phyloP scores from a whole-genome alignment of 2,113 vertebrate genomes.

The Chaenocephalus aceratus region DNA sequence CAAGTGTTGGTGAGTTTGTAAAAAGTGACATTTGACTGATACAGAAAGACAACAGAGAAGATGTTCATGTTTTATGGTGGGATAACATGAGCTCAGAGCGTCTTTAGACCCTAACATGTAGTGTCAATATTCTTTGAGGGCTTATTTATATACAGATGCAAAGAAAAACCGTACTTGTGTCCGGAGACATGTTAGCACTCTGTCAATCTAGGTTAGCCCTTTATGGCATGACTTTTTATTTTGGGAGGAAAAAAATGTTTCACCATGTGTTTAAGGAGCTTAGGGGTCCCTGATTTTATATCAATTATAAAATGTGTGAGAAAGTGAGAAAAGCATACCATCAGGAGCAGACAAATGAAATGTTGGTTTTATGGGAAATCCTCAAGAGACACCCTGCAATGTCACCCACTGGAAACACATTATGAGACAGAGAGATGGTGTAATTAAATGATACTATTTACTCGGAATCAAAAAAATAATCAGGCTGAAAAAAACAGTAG shows the following conservation, averaged over 20 bases:
- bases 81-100: neutral
- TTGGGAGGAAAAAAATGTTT: too few relatives aligned
- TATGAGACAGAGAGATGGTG: neutral
- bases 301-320: too few relatives aligned
- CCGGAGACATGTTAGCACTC: neutral
- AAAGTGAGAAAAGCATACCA: neutral
- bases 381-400: neutral
- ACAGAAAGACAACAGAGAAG: neutral
- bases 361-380: constrained; percentile 15
- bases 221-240: too few relatives aligned
- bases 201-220: neutral
- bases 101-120: neutral
- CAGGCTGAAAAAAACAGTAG: neutral
- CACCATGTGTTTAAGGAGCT: too few relatives aligned
- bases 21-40: constrained; percentile 32
- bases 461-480: neutral
- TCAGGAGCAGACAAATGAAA: neutral
- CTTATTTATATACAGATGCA: neutral
- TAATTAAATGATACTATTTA: neutral
- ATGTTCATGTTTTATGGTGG: constrained; percentile 9
- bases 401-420: neutral
- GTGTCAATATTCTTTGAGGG: constrained; percentile 9
- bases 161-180: neutral
- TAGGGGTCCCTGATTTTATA: too few relatives aligned
- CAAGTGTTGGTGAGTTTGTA: neutral